A percentile compares a stretch with the other conserved stretches of the same genome.
Conservation (phyloP, 2,797 vertebrate genomes). For the Austrolebias charrua region DNA sequence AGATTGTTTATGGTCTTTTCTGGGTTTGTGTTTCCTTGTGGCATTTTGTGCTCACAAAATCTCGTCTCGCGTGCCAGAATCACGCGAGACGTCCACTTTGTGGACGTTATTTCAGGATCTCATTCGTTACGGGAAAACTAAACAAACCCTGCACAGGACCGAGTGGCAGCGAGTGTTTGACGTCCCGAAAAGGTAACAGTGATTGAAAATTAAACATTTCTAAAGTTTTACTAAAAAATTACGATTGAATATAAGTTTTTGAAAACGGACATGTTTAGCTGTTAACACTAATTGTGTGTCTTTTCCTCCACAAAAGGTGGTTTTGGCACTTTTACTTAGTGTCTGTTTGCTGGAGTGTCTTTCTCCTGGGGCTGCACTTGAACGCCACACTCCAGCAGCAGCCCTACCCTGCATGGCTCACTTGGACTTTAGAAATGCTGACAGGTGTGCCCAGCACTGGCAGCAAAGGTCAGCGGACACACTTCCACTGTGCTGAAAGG, state of each 20-base stretch:
- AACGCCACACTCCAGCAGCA: constrained; percentile 59
- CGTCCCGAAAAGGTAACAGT: constrained; percentile 88
- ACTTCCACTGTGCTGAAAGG: background rate
- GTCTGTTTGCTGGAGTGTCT: constrained; percentile 88
- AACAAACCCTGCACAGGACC: constrained; percentile 61
- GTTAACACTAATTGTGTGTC: background rate
- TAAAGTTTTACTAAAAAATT: too few relatives aligned
- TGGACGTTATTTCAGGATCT: constrained; percentile 83
- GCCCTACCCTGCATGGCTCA: constrained; percentile 81
- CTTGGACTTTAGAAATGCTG: constrained; percentile 67
- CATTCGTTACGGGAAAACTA: constrained; percentile 92
- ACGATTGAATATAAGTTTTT: too few relatives aligned
- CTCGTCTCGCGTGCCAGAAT: constrained; percentile 14
- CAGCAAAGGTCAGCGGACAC: constrained; percentile 49
- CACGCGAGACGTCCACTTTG: constrained; percentile 14
- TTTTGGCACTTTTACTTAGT: constrained; percentile 92
- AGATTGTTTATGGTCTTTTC: constrained; percentile 64
- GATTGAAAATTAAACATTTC: too few relatives aligned
- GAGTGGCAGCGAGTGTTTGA: constrained; percentile 73
- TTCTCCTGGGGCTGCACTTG: constrained; percentile 78
- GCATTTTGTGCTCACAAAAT: constrained; percentile 61
- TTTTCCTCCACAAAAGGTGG: constrained; percentile 77
- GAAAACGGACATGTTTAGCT: too few relatives aligned
- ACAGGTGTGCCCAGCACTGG: constrained; percentile 51
- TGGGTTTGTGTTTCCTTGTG: constrained; percentile 64